Conservation (phyloP, 2,888 invertebrate species). For the Lasius platythorax region DNA sequence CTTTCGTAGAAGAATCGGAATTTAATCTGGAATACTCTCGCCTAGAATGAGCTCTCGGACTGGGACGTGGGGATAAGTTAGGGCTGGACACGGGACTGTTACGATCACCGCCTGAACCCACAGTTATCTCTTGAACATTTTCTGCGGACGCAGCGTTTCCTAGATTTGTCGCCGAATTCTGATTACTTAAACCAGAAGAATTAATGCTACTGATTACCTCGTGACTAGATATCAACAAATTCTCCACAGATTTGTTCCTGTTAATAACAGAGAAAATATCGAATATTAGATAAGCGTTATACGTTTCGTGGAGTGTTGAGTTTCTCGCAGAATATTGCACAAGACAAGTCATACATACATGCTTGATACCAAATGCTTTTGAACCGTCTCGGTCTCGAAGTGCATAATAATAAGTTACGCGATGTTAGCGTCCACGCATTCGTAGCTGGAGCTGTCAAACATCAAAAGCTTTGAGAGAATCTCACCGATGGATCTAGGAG, state of each 20-base stretch:
- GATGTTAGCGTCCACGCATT: slow-evolving; percentile 38
- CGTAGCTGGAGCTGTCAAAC: slow-evolving; percentile 58
- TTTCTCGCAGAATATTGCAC: background rate
- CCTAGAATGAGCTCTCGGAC: slow-evolving; percentile 82
- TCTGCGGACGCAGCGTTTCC: slow-evolving; percentile 83
- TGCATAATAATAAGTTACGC: slow-evolving; percentile 73
- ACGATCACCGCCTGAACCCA: slow-evolving; percentile 72
- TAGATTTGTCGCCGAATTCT: slow-evolving; percentile 85
- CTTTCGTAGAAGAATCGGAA: slow-evolving; percentile 75
- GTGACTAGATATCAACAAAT: slow-evolving; percentile 89
- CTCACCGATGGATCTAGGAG: background rate
- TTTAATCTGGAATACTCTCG: slow-evolving; percentile 75
- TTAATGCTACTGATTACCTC: slow-evolving; percentile 90
- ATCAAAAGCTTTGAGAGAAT: slow-evolving; percentile 43
- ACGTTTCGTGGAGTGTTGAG: background rate
- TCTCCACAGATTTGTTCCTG: slow-evolving; percentile 90
- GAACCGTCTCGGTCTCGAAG: slow-evolving; percentile 75
- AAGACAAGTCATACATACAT: slow-evolving; percentile 73
- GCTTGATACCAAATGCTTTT: slow-evolving; percentile 75
- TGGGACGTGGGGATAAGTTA: slow-evolving; percentile 87
- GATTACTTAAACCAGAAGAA: slow-evolving; percentile 87
- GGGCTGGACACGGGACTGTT: slow-evolving; percentile 87
- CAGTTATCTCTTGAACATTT: slow-evolving; percentile 85
- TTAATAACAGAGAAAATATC: slow-evolving; percentile 7
- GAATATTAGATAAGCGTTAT: background rate